Evolutionary conservation across 2,888 invertebrate genomes (phyloP).

Genomic region (Diarsia mendica): DNA sequence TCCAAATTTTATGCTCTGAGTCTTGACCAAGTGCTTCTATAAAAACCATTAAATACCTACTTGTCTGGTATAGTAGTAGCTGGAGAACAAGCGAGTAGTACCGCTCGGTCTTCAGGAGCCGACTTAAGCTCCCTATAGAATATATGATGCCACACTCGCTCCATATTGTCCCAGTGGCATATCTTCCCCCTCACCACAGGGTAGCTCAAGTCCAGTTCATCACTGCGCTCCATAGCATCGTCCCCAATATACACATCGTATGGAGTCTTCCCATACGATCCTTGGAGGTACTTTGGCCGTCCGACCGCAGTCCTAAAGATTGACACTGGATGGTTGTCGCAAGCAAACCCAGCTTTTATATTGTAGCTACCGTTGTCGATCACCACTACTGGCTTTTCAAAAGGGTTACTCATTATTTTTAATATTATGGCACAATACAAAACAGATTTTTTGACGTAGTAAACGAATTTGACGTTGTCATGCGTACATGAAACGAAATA

Average conservation of each 20-base stretch:
- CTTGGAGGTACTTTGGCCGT: constrained; percentile 77
- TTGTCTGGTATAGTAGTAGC: constrained; percentile 77
- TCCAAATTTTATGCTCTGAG: background rate
- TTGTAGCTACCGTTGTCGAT: constrained; percentile 83
- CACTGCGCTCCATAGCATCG: constrained; percentile 69
- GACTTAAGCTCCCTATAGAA: constrained; percentile 83
- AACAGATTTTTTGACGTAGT: constrained; percentile 1
- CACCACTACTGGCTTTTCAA: constrained; percentile 79
- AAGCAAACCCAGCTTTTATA: constrained; percentile 84
- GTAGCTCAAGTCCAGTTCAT: constrained; percentile 74
- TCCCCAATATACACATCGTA: constrained; percentile 83
- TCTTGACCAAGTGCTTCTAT: background rate
- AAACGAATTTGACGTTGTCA: constrained; percentile 34
- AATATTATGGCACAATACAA: background rate
- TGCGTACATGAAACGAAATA: background rate
- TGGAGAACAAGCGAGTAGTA: constrained; percentile 75
- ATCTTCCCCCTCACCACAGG: constrained; percentile 79
- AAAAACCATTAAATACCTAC: constrained; percentile 66
- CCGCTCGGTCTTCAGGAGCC: constrained; percentile 83
- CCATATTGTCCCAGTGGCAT: constrained; percentile 85
- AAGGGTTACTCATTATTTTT: constrained; percentile 72
- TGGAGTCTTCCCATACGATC: constrained; percentile 75
- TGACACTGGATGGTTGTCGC: constrained; percentile 84
- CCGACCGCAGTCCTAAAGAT: constrained; percentile 83
- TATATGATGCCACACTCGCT: constrained; percentile 83